A percentile compares a stretch with the other conserved stretches of the same genome.
Conservation (phyloP, 2,888 invertebrate species). For the Hoplodrina ambigua region DNA sequence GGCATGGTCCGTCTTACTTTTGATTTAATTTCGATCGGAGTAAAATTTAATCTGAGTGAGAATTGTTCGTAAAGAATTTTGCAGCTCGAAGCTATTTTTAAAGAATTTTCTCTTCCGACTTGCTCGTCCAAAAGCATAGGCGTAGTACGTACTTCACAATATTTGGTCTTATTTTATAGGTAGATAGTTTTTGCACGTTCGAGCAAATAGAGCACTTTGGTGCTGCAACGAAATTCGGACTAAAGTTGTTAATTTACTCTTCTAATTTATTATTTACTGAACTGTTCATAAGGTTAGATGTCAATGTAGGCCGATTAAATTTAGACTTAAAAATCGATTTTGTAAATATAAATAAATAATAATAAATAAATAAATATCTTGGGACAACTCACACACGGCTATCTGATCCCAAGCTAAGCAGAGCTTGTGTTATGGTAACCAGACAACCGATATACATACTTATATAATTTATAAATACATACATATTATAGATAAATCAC, state of each 20-base stretch:
- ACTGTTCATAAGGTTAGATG: background rate
- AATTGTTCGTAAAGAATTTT: slow-evolving; percentile 11
- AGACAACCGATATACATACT: too few relatives aligned
- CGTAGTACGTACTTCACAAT: background rate
- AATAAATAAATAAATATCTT: too few relatives aligned
- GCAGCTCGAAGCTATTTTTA: background rate
- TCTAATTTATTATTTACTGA: slow-evolving; percentile 12
- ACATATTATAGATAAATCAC: too few relatives aligned
- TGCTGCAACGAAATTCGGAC: background rate
- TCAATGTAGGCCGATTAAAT: background rate
- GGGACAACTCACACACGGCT: too few relatives aligned
- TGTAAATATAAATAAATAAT: too few relatives aligned
- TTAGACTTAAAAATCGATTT: too few relatives aligned
- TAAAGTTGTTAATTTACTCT: background rate
- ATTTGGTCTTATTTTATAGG: slow-evolving; percentile 1
- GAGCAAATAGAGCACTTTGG: background rate
- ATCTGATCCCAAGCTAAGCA: too few relatives aligned
- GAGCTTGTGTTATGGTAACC: too few relatives aligned
- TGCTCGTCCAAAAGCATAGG: background rate
- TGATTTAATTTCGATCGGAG: background rate
- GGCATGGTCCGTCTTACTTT: background rate
- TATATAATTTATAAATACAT: too few relatives aligned
- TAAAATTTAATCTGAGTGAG: background rate
- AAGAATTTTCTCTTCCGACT: slow-evolving; percentile 1
- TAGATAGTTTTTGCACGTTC: slow-evolving; percentile 4